phyloP scores from a whole-genome alignment of 2,797 vertebrate species.

The Anguilla pacifica region DNA sequence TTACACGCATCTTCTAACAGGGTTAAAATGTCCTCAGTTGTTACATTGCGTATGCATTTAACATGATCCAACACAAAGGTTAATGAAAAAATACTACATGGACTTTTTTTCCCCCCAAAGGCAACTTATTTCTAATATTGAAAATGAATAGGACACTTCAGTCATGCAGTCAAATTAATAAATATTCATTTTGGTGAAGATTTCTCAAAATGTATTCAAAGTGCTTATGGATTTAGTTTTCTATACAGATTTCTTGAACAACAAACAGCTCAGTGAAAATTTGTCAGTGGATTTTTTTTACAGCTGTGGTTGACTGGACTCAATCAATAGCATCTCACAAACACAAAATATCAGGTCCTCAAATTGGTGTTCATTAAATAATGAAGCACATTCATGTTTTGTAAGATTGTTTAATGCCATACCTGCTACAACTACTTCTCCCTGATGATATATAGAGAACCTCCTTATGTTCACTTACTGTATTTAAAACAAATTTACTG shows the following conservation, averaged over 20 bases:
- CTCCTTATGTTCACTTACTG: conserved; percentile 35
- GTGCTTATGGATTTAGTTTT: conserved; percentile 27
- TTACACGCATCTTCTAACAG: conserved; percentile 25
- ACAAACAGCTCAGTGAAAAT: conserved; percentile 39
- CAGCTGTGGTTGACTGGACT: conserved; percentile 25
- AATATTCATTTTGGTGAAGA: conserved; percentile 21
- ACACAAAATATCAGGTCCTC: not conserved
- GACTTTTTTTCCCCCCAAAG: not conserved
- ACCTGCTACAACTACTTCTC: conserved; percentile 40
- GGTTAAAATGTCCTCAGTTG: conserved; percentile 20
- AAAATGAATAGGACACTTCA: conserved; percentile 21
- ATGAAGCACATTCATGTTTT: conserved; percentile 45
- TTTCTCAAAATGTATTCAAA: conserved; percentile 23
- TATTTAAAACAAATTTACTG: conserved; percentile 37
- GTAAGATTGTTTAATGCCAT: conserved; percentile 42
- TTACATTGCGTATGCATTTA: not conserved
- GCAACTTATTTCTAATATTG: conserved; percentile 6
- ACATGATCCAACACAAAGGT: conserved; percentile 9
- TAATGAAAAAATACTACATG: conserved; percentile 2
- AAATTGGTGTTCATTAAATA: conserved; percentile 27
- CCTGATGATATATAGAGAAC: conserved; percentile 33
- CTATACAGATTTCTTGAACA: conserved; percentile 36
- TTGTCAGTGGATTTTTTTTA: conserved; percentile 42
- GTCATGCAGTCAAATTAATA: conserved; percentile 21
- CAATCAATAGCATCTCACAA: conserved; percentile 8